phyloP scores from a whole-genome alignment of 2,113 vertebrate genomes.

The Eonycteris spelaea region DNA sequence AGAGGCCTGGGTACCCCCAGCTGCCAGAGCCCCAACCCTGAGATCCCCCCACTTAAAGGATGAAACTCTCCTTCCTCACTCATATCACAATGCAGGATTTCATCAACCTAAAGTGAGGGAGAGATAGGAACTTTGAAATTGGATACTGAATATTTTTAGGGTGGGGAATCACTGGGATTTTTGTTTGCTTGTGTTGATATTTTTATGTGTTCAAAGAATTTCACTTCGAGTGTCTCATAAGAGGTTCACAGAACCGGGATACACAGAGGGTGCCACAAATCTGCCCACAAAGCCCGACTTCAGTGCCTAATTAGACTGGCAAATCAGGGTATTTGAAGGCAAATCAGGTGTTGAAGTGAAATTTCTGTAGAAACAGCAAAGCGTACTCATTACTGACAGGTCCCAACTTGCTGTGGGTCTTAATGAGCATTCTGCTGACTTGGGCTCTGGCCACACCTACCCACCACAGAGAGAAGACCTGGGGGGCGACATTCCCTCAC shows the following conservation, averaged over 20 bases:
- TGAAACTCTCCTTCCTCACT: background rate
- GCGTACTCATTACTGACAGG: conserved; percentile 32
- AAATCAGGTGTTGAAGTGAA: conserved; percentile 47
- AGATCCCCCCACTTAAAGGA: background rate
- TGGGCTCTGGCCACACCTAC: background rate
- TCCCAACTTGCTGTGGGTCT: conserved; percentile 41
- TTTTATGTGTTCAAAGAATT: conserved; percentile 53
- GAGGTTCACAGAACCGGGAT: conserved; percentile 16
- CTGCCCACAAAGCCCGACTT: conserved; percentile 4
- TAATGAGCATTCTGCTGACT: conserved; percentile 37
- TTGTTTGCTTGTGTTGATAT: conserved; percentile 2
- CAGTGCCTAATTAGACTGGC: conserved; percentile 45
- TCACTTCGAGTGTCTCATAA: conserved; percentile 45
- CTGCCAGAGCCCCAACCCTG: background rate
- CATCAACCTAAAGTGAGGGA: background rate
- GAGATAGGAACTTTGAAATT: background rate
- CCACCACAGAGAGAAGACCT: background rate
- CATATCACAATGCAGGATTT: background rate
- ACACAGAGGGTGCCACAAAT: conserved; percentile 7
- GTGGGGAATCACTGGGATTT: background rate
- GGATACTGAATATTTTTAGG: background rate
- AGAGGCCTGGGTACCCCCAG: background rate
- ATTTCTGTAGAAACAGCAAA: conserved; percentile 53
- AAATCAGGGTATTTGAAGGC: conserved; percentile 54
- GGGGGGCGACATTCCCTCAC: background rate